These are phyloP conservation scores for Pangasius larnaudii DNA, from an alignment of 2,797 vertebrate species.

Conservation along the genomic window DNA sequence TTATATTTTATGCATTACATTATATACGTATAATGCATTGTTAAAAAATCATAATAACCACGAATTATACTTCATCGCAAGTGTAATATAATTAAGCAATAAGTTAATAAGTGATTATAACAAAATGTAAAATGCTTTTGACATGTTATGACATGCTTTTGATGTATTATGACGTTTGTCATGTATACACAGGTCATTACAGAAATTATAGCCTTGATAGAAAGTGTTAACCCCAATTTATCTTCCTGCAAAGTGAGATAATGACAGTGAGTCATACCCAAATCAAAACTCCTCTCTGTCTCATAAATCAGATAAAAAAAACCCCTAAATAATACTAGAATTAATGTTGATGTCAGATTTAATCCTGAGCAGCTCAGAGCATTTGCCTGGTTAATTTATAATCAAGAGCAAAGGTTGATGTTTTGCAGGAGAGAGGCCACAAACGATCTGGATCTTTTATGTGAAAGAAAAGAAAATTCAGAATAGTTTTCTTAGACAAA, in stretches of 20 bases:
- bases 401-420: conserved; percentile 8
- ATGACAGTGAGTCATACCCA: not conserved
- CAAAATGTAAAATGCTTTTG: not conserved
- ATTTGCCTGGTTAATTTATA: conserved; percentile 23
- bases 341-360: not conserved
- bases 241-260: not conserved
- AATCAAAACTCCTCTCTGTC: not conserved
- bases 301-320: not conserved
- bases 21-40: not conserved
- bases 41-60: not conserved
- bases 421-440: not conserved
- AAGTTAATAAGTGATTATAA: not conserved
- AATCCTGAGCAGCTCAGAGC: not conserved
- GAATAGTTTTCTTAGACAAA: not conserved
- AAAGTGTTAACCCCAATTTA: not conserved
- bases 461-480: not conserved
- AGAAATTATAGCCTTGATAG: too few species aligned
- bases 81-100: not conserved
- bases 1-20: not conserved
- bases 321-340: not conserved
- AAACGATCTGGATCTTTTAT: not conserved
- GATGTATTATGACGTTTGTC: too few species aligned
- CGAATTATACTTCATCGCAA: not conserved
- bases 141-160: not conserved
- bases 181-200: not conserved